These are phyloP conservation scores for Prochilodus magdalenae DNA, from an alignment of 2,113 vertebrate genomes.

Conservation along the genomic window DNA sequence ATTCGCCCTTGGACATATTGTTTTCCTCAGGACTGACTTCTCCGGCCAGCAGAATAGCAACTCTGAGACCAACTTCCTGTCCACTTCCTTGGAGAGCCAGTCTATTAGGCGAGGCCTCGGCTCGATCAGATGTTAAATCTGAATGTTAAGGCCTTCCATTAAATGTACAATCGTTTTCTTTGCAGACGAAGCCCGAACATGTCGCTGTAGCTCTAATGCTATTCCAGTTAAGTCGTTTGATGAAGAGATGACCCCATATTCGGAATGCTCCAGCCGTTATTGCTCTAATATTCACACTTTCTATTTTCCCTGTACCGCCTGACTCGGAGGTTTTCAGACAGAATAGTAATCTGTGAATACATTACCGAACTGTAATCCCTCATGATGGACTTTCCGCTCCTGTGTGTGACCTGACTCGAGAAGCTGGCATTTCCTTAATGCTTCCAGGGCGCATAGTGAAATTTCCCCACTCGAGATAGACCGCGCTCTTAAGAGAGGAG, in stretches of 20 bases:
- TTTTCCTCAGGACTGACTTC: conserved; percentile 28
- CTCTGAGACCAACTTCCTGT: too few species aligned
- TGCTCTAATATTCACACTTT: conserved; percentile 48
- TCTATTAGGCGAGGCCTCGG: conserved; percentile 12
- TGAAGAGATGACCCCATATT: conserved; percentile 41
- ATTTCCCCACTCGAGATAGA: conserved; percentile 11
- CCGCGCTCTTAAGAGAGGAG: background rate
- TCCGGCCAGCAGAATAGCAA: background rate
- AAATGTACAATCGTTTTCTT: conserved; percentile 35
- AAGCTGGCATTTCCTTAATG: conserved; percentile 39
- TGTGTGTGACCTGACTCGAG: conserved; percentile 45
- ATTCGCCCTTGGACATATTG: conserved; percentile 6
- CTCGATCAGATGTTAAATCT: conserved; percentile 39
- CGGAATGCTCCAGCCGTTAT: conserved; percentile 40
- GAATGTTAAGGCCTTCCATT: conserved; percentile 41
- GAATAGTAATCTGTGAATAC: conserved; percentile 57
- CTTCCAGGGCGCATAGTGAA: conserved; percentile 22
- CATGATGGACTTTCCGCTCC: conserved; percentile 45
- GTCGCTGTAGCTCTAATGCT: background rate
- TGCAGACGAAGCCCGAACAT: conserved; percentile 20
- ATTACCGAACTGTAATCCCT: conserved; percentile 48
- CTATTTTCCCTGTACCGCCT: conserved; percentile 12
- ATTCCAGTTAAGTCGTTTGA: background rate
- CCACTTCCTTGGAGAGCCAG: background rate
- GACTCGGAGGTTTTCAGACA: conserved; percentile 36